Evolutionary conservation across 2,888 invertebrate species (phyloP), one percentile per base, ranked within the genome.

Genomic region (Chelonus formosanus): DNA sequence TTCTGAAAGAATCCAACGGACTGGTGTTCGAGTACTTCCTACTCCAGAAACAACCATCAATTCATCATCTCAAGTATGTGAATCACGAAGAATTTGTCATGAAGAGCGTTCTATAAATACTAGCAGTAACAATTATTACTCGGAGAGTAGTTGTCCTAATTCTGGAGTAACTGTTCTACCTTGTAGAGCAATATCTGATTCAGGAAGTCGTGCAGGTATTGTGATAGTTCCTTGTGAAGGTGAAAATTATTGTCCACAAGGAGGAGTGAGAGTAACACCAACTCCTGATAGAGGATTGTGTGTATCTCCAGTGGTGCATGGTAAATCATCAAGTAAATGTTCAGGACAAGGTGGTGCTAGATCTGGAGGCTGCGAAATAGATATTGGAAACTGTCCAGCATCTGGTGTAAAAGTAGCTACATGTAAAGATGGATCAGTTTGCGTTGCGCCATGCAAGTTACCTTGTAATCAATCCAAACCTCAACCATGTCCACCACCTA

Each of bases 1-100:
- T 8, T 75, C 78, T 7, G 77, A 78, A 31, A 75, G 74, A 55
- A 77, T 80, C 44, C 78, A 78, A 32, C 74, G 67, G 61, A 79
- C 78, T 2, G 80, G 80, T 45, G 78, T 80, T 0, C 71, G 78
- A 10, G 80, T 80, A 20, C 67, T 80, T 47, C 79, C 73, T 35
- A 81, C 80, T 78, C 31, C 76, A 71, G 76, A 75, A 45, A 59
- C 74, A 3, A 66, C 75, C 0, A 81, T 84, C 76, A 85, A 36
- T 34, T 34, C 34, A 80, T 85, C 76, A 36, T 63, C 61, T 75
- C 84, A 75, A 76, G 83, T 76, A 72, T 84, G 80, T 83, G 85
- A 78, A 77, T 82, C 76, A 77, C 74, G 80, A 76, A 85, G 80
- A 83, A 84, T 81, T 71, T 83, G 86, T 10, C 72, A 73, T 52